phyloP scores from a whole-genome alignment of 1,140 invertebrate genomes.

The Cydia splendana region DNA sequence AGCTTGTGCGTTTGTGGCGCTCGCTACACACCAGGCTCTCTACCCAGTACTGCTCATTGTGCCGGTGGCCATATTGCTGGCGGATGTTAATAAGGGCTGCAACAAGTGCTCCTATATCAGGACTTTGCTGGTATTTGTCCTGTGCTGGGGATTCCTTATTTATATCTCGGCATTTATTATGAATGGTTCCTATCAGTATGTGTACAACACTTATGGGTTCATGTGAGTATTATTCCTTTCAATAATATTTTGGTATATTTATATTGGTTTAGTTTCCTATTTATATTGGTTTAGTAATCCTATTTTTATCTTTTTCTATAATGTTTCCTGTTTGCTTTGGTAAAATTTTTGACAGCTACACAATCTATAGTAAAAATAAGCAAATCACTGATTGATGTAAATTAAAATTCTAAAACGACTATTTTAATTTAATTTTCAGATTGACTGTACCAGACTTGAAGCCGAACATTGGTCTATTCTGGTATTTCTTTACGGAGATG shows the following conservation, averaged over 20 bases:
- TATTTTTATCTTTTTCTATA: neutral
- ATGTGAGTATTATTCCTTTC: slow-evolving; percentile 83
- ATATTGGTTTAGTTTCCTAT: no score
- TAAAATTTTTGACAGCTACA: neutral
- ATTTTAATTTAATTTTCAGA: slow-evolving; percentile 76
- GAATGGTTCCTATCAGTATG: slow-evolving; percentile 86
- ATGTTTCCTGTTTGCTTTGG: neutral
- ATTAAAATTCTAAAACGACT: slow-evolving; percentile 37
- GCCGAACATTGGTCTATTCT: slow-evolving; percentile 98
- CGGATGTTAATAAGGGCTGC: slow-evolving; percentile 73
- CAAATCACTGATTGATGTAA: no score
- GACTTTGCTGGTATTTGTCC: slow-evolving; percentile 72
- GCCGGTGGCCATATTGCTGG: slow-evolving; percentile 82
- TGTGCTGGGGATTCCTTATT: slow-evolving; percentile 75
- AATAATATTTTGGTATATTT: neutral
- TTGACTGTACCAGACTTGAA: slow-evolving; percentile 94
- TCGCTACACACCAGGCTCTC: slow-evolving; percentile 90
- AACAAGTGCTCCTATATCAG: slow-evolving; percentile 77
- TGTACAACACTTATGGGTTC: slow-evolving; percentile 90
- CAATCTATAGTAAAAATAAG: no score
- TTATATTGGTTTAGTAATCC: no score
- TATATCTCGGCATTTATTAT: slow-evolving; percentile 75
- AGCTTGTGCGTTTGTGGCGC: slow-evolving; percentile 84
- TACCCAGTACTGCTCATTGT: slow-evolving; percentile 93
- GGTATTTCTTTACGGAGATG: slow-evolving; percentile 99